Base-by-base conservation (phyloP, 2,888 invertebrate genomes). In the Eurois occulta region DNA sequence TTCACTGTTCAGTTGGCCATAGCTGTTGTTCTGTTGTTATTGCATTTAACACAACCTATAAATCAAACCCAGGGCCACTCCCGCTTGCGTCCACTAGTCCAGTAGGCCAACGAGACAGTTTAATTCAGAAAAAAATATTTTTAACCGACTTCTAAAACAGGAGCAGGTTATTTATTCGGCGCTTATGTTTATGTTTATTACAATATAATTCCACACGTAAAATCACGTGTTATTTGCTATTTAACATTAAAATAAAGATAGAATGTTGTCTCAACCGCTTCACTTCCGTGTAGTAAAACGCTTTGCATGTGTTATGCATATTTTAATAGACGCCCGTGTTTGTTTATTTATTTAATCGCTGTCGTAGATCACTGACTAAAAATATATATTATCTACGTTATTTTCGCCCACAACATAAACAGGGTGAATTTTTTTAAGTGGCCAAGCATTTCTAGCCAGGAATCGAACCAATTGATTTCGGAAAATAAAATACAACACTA, bases 291-390 rank as follows among this genome's bases (percentile, higher is more conserved):
- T 73, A 71, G 55, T 64, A 64, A 80, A 78, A 78, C 46, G 35
- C 11, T 35, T 62, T 62, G 62, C 62, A 35, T 62, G 35, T 62
- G 38, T 73, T 73, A 55, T n/a, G 62, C 35, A 79, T 70, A 28
- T 73, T 78, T 70, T 78, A 83, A n/a, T 67, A 81, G 64, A 78
- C 55, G 52, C 32, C 46, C 8, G 62, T 68, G 62, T 82, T 84
- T 79, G 78, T 77, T 79, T 82, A 79, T 82, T 84, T 84, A 67
- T 73, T 65, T 77, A 62, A 71, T 73, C 46, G n/a, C 79, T 73
- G 73, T 84, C 70, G 84, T 78, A 73, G 66, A 73, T 67, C 65
- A 48, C n/a, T 5, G 55, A 55, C 43, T 78, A 68, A 78, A 72
- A 70, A 62, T 78, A 67, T 70, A 38, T n/a, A n/a, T n/a, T n/a